Evolutionary conservation across 2,113 vertebrate species (phyloP), one percentile per base, ranked within the genome.

Genomic region (Talpa occidentalis): DNA sequence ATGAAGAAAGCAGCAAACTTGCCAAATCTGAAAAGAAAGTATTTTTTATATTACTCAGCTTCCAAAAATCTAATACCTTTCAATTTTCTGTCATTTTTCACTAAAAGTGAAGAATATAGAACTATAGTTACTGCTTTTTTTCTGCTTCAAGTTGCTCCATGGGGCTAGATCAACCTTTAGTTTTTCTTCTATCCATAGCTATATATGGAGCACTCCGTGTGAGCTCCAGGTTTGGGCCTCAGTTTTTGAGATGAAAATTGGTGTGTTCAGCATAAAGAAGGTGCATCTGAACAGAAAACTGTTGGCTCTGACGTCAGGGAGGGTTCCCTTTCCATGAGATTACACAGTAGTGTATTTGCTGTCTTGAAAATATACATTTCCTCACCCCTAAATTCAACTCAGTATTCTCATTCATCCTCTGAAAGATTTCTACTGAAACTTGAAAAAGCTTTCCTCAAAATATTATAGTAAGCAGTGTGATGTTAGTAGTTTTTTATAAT

Each of bases 11-110:
- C 32, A 37, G 22, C 30, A 67, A 60, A 77, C 79, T 76, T 78
- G 30, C n/a, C 30, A 94, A 15, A 70, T 69, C 30, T 78, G 32
- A 91, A 91, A 72, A 60, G 32, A 73, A 11, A 70, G 8, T n/a
- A 52, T 69, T 84, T 88, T 86, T 37, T 74, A 76, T 94, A 88
- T 88, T 40, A 42, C 35, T 91, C 42, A 52, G 15, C 24, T 85
- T 91, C 72, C 54, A 19, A 78, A 73, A 89, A 96, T 70, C 80
- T 44, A 86, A 56, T 76, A 16, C 17, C 49, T 95, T 96, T 92
- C 82, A 70, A 66, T 69, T 93, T 94, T 76, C 70, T 95, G 49
- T 85, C 47, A 92, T 59, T 90, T 37, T 90, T 84, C 56, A 12
- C 80, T 84, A 62, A 85, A 93, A 94, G n/a, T 91, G 24, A 95